A percentile compares a stretch with the other conserved stretches of the same genome.
Conservation (phyloP, 2,888 invertebrate genomes). For the Strigamia maritima region DNA sequence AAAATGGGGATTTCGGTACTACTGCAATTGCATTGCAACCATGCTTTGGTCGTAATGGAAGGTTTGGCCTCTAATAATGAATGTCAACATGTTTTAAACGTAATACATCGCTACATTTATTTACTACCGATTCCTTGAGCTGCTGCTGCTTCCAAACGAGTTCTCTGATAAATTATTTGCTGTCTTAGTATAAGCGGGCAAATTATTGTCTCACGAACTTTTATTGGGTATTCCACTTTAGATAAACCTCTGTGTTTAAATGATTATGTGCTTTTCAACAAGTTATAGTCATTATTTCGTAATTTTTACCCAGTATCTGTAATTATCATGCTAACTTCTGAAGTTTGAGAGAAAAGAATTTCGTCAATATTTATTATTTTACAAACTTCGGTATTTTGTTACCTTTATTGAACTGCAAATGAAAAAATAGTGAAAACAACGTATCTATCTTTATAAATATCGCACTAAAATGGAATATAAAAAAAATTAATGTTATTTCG, state of each 20-base stretch:
- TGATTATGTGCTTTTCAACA: background rate
- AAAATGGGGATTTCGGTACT: background rate
- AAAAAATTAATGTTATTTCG: background rate
- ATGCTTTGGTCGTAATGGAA: background rate
- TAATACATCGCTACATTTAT: too few relatives aligned
- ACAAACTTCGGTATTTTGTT: too few relatives aligned
- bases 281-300: too few relatives aligned
- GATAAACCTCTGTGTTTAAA: background rate
- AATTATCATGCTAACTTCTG: background rate
- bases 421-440: background rate
- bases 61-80: background rate
- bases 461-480: background rate
- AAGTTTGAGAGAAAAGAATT: background rate
- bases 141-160: background rate
- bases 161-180: background rate
- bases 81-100: too few relatives aligned
- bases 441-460: background rate
- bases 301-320: background rate
- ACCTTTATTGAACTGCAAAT: background rate
- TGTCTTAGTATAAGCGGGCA: background rate
- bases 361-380: too few relatives aligned
- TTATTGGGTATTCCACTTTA: background rate
- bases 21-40: slow-evolving; percentile 28
- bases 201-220: background rate
- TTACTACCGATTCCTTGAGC: background rate